phyloP scores from a whole-genome alignment of 2,888 invertebrate species.

The Thereva nobilitata region DNA sequence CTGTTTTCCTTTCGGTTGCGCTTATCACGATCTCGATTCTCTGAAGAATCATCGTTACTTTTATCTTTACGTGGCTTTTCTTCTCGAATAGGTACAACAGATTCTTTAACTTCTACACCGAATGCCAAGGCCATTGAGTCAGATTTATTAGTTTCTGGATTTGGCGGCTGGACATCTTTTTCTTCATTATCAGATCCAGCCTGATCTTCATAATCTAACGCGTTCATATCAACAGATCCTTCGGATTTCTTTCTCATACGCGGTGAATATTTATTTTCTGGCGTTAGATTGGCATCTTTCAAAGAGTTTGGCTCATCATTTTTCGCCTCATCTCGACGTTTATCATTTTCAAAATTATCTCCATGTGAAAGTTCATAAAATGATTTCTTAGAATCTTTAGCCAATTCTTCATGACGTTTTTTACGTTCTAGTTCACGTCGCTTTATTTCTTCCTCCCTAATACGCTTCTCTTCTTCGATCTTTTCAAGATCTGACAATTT shows the following conservation, averaged over 20 bases:
- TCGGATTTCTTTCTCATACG: conserved; percentile 29
- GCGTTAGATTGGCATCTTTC: conserved; percentile 37
- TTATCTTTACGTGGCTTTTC: conserved; percentile 39
- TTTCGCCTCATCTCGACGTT: conserved; percentile 57
- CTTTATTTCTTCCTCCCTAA: conserved; percentile 64
- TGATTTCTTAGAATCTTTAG: conserved; percentile 57
- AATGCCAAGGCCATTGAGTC: conserved; percentile 63
- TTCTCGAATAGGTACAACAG: conserved; percentile 40
- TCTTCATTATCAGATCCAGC: conserved; percentile 60
- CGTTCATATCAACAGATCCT: conserved; percentile 68
- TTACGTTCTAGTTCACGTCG: conserved; percentile 62
- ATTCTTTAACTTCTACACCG: conserved; percentile 60
- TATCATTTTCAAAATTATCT: conserved; percentile 53
- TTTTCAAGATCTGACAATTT: conserved; percentile 81
- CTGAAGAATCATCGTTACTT: conserved; percentile 36
- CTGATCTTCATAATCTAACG: conserved; percentile 72
- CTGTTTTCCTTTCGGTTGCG: neutral
- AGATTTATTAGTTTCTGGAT: conserved; percentile 48
- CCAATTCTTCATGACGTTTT: conserved; percentile 62
- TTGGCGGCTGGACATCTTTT: conserved; percentile 34
- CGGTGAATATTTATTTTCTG: conserved; percentile 40
- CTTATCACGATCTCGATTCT: conserved; percentile 6
- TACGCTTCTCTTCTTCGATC: conserved; percentile 68
- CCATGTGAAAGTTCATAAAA: conserved; percentile 59
- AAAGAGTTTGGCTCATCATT: conserved; percentile 57